phyloP scores from a whole-genome alignment of 2,888 invertebrate species.

The Oligia fasciuncula region DNA sequence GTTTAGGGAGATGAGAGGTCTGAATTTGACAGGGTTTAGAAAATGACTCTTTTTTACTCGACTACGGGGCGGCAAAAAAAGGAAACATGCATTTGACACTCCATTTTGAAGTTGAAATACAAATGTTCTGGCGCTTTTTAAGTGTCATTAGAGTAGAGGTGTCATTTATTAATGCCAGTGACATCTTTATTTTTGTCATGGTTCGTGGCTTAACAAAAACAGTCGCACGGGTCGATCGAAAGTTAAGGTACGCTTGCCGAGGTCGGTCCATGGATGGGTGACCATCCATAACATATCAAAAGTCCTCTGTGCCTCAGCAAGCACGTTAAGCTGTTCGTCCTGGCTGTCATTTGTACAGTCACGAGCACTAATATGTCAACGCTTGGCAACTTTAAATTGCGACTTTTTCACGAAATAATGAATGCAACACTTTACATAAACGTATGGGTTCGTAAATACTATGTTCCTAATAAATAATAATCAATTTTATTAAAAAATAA shows the following conservation, averaged over 20 bases:
- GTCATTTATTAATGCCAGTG: not conserved
- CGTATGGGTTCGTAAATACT: too few relatives aligned
- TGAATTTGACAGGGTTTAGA: conserved; percentile 1
- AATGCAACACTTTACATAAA: too few relatives aligned
- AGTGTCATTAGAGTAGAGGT: not conserved
- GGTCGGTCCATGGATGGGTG: not conserved
- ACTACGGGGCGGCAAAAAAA: not conserved
- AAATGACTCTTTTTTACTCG: not conserved
- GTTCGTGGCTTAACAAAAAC: not conserved
- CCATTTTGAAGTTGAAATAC: not conserved
- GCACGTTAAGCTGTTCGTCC: too few relatives aligned
- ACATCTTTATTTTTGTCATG: not conserved
- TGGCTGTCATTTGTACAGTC: too few relatives aligned
- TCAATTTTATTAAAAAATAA: too few relatives aligned
- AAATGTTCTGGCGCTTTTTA: not conserved
- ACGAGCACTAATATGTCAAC: too few relatives aligned
- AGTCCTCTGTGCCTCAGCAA: too few relatives aligned
- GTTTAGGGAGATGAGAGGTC: conserved; percentile 12
- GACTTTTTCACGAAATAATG: too few relatives aligned
- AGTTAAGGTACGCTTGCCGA: not conserved
- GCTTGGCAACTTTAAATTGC: too few relatives aligned
- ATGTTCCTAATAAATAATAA: too few relatives aligned
- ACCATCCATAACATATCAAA: too few relatives aligned
- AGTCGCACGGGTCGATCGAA: not conserved
- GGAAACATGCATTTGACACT: not conserved